Conservation (phyloP, 2,888 invertebrate genomes). For the Hypolimnas misippus region DNA sequence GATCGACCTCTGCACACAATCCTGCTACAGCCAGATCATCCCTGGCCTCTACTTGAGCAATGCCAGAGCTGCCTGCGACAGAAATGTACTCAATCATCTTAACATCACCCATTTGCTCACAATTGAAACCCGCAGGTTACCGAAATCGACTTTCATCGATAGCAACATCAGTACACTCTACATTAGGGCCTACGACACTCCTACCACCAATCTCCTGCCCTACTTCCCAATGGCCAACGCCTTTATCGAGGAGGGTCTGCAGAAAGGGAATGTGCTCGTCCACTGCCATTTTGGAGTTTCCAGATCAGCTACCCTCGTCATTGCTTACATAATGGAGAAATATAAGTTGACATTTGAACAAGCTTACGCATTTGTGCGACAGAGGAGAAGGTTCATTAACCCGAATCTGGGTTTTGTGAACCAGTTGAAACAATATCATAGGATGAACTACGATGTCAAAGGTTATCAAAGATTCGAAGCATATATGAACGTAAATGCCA, state of each 20-base stretch:
- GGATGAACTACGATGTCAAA: constrained; percentile 67
- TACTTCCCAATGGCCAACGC: constrained; percentile 80
- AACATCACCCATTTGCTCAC: constrained; percentile 79
- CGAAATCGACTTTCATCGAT: constrained; percentile 66
- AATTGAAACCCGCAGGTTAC: constrained; percentile 70
- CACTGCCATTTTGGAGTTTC: constrained; percentile 98
- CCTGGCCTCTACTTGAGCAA: constrained; percentile 75
- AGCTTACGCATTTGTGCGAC: constrained; percentile 94
- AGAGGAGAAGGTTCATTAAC: constrained; percentile 94
- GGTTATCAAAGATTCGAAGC: constrained; percentile 59
- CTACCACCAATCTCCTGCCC: constrained; percentile 72
- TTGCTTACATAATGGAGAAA: constrained; percentile 97
- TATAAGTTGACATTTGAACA: constrained; percentile 92
- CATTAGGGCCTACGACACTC: constrained; percentile 77
- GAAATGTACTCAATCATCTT: constrained; percentile 63
- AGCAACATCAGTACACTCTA: constrained; percentile 71
- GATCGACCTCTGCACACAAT: constrained; percentile 73
- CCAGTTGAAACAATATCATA: constrained; percentile 89
- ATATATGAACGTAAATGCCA: constrained; percentile 67
- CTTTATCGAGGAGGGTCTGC: constrained; percentile 84
- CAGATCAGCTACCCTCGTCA: constrained; percentile 96
- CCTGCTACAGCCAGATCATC: constrained; percentile 71
- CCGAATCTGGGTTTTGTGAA: constrained; percentile 98
- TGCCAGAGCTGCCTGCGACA: constrained; percentile 71
- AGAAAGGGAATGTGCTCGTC: constrained; percentile 89